These are phyloP conservation scores for Glossosoma conforme DNA, from an alignment of 1,140 invertebrate species.

Conservation along the genomic window DNA sequence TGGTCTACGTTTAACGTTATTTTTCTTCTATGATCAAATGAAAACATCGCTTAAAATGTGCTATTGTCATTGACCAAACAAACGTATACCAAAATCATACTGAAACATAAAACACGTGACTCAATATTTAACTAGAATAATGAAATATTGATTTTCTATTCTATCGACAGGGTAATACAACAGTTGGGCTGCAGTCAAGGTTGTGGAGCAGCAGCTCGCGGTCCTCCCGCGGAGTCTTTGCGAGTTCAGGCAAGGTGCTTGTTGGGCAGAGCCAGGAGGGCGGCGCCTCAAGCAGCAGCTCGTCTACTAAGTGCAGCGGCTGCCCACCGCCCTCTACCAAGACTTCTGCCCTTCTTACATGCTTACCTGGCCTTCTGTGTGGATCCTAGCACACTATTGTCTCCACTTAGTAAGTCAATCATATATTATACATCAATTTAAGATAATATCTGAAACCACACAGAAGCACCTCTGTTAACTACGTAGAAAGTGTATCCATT, in stretches of 20 bases:
- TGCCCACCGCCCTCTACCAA: conserved; percentile 66
- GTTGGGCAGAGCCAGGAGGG: conserved; percentile 67
- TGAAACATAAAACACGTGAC: no score
- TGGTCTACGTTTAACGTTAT: no score
- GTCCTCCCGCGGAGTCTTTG: conserved; percentile 83
- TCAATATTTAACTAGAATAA: no score
- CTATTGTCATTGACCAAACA: no score
- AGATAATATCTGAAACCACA: no score
- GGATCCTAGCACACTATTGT: conserved; percentile 77
- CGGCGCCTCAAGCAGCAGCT: conserved; percentile 67
- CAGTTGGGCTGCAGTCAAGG: conserved; percentile 90
- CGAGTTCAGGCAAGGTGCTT: conserved; percentile 83
- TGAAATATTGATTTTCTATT: no score
- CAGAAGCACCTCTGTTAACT: no score
- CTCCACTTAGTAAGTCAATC: conserved; percentile 83
- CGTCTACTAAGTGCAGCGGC: conserved; percentile 76
- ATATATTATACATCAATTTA: no score
- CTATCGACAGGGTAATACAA: conserved; percentile 64
- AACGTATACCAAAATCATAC: no score
- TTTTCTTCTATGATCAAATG: no score
- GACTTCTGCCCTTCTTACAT: conserved; percentile 92
- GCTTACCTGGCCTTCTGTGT: conserved; percentile 93
- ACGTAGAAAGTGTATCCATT: background rate
- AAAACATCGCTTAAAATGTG: no score
- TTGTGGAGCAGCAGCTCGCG: conserved; percentile 73